Conservation (phyloP, 2,797 vertebrate species). For the Sebastes alutus region DNA sequence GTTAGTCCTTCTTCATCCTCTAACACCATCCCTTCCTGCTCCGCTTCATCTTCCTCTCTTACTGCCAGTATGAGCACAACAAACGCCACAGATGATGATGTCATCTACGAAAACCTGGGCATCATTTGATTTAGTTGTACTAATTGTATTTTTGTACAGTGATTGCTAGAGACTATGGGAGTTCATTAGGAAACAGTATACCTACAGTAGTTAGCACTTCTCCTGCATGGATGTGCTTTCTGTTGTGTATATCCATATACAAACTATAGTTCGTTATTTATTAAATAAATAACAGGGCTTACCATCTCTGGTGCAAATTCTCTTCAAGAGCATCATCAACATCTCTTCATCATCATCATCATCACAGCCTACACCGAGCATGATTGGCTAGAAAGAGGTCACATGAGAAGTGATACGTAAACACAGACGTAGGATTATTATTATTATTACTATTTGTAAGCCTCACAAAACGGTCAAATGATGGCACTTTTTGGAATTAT, state of each 20-base stretch:
- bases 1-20: neutral
- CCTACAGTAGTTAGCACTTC: neutral
- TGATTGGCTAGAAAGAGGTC: too few species aligned
- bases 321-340: too few species aligned
- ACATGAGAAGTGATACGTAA: too few species aligned
- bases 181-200: neutral
- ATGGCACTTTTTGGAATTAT: too few species aligned
- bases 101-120: constrained; percentile 76
- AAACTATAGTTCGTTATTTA: neutral
- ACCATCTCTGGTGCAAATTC: too few species aligned
- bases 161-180: neutral
- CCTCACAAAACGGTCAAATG: too few species aligned
- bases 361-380: too few species aligned
- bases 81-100: constrained; percentile 32
- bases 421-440: too few species aligned
- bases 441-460: too few species aligned
- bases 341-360: too few species aligned
- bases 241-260: neutral
- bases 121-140: constrained; percentile 49
- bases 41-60: neutral
- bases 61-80: neutral
- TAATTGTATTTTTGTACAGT: neutral
- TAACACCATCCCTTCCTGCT: neutral
- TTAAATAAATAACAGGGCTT: too few species aligned
- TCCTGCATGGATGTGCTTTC: neutral